Percentiles rank a stretch among this genome's conserved stretches.
Evolutionary conservation across 1,140 invertebrate species (phyloP).

Genomic region (Sycobia sp.): DNA sequence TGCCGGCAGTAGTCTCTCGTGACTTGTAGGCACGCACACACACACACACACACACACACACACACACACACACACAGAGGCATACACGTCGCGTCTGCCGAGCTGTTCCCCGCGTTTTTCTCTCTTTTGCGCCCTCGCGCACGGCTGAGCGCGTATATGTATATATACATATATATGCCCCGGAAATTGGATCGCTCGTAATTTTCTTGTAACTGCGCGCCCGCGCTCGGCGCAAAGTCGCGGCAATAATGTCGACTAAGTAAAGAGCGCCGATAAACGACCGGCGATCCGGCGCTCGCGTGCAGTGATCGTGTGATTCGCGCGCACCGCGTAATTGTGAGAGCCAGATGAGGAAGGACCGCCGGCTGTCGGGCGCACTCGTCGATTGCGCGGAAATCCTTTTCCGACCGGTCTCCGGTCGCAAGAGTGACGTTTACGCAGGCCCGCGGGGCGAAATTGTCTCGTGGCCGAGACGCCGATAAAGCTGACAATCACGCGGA

Average conservation of each 20-base stretch:
- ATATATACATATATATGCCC: too few relatives aligned
- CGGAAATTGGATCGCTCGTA: constrained; percentile 49
- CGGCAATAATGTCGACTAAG: constrained; percentile 48
- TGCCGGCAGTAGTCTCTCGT: too few relatives aligned
- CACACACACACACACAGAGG: too few relatives aligned
- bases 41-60: too few relatives aligned
- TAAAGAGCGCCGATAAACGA: constrained; percentile 47
- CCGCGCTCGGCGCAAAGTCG: constrained; percentile 44
- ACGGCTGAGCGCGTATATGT: too few relatives aligned
- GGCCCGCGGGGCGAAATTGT: too few relatives aligned
- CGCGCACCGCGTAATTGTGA: too few relatives aligned
- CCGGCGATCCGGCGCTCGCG: constrained; percentile 30
- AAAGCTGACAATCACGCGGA: too few relatives aligned
- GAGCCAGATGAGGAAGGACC: constrained; percentile 31
- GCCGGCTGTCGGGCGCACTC: constrained; percentile 20
- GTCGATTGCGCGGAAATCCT: constrained; percentile 9
- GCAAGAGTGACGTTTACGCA: too few relatives aligned
- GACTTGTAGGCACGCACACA: too few relatives aligned
- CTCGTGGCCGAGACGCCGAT: neutral
- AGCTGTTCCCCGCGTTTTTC: neutral
- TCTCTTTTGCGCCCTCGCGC: neutral
- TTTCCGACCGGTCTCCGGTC: too few relatives aligned
- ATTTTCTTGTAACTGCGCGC: constrained; percentile 44
- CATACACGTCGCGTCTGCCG: too few relatives aligned
- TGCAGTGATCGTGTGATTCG: constrained; percentile 48